Conservation (phyloP, 2,797 vertebrate genomes). For the Acanthis flammea region DNA sequence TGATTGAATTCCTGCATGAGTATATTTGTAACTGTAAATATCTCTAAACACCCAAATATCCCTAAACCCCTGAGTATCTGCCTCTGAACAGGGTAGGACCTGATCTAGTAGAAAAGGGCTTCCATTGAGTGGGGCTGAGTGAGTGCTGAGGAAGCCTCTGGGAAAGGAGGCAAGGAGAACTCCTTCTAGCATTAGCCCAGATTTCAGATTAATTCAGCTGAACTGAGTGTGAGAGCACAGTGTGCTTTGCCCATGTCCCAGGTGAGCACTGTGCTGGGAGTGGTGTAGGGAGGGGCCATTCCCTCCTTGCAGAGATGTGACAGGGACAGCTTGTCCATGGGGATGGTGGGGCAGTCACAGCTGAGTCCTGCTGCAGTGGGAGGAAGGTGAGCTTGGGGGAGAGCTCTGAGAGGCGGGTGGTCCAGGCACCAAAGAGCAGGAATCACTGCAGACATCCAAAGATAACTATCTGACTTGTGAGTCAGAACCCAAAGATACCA, state of each 20-base stretch:
- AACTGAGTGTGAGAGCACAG: neutral
- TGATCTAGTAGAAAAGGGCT: neutral
- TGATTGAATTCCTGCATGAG: neutral
- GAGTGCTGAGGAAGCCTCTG: neutral
- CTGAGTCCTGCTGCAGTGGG: rapidly evolving
- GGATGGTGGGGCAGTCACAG: neutral
- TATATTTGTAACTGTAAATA: neutral
- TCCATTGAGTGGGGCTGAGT: rapidly evolving
- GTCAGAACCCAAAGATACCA: conserved; percentile 33
- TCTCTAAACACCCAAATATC: neutral
- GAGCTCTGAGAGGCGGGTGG: neutral
- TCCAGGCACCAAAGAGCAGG: conserved; percentile 3
- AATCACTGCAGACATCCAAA: conserved; percentile 23
- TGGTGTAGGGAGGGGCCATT: neutral
- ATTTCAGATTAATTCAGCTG: neutral
- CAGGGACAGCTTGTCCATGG: neutral
- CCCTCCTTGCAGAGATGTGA: neutral
- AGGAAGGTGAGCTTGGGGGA: neutral
- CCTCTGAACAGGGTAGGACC: neutral
- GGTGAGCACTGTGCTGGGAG: neutral
- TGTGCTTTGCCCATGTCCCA: neutral
- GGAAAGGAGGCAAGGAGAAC: neutral
- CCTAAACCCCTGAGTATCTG: neutral
- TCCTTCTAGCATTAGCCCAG: neutral
- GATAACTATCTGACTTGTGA: conserved; percentile 57